These are phyloP conservation scores for Arge pagana DNA, from an alignment of 2,888 invertebrate species.

Conservation along the genomic window DNA sequence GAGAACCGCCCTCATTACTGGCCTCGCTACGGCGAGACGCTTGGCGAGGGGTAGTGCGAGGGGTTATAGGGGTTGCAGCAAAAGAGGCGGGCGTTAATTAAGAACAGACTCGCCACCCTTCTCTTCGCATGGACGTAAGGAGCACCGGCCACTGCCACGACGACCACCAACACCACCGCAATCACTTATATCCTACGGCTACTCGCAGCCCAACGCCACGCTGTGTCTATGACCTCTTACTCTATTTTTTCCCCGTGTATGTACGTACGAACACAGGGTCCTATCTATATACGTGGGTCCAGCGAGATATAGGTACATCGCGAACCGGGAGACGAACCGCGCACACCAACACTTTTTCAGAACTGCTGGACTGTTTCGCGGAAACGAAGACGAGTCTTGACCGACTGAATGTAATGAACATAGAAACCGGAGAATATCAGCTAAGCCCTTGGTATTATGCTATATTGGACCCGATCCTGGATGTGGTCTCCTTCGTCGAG, in stretches of 20 bases:
- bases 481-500: conserved; percentile 9
- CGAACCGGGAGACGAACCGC: conserved; percentile 9
- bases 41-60: conserved; percentile 34
- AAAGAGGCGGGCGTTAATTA: conserved; percentile 58
- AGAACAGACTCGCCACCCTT: conserved; percentile 57
- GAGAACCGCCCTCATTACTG: conserved; percentile 53
- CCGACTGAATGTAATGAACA: no score
- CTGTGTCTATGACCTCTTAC: conserved; percentile 36
- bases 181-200: no score
- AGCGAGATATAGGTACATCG: no score
- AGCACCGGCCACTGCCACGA: conserved; percentile 51
- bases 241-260: conserved; percentile 28
- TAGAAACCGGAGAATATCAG: conserved; percentile 40
- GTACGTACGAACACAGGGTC: conserved; percentile 8
- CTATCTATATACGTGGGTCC: conserved; percentile 23
- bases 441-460: conserved; percentile 44
- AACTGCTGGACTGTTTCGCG: conserved; percentile 18
- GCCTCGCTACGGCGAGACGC: conserved; percentile 22
- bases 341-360: conserved; percentile 3
- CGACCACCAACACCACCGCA: conserved; percentile 20
- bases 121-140: conserved; percentile 42
- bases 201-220: no score
- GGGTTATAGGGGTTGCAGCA: conserved; percentile 47
- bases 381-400: conserved; percentile 24
- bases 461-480: conserved; percentile 38